These are phyloP conservation scores for Anas flavirostris DNA, from an alignment of 2,797 vertebrate species.

Conservation along the genomic window DNA sequence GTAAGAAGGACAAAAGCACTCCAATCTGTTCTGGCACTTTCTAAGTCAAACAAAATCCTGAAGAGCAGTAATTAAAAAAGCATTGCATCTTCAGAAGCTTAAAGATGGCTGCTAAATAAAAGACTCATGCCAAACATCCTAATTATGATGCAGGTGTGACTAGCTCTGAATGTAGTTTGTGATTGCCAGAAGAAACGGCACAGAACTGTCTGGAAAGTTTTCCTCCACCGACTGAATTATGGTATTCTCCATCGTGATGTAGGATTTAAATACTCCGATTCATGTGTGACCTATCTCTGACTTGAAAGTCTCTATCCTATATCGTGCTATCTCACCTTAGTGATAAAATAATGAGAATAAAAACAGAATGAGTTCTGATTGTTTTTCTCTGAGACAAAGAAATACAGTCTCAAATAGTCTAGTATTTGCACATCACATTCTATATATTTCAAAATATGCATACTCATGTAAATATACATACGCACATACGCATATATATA, in stretches of 20 bases:
- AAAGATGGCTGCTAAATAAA: not conserved
- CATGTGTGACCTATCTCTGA: accelerated
- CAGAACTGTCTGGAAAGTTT: not conserved
- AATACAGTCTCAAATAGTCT: not conserved
- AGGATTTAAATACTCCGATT: not conserved
- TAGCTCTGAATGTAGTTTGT: not conserved
- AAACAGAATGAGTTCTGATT: not conserved
- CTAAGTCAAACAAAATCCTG: not conserved
- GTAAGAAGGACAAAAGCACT: not conserved
- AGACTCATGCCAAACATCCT: not conserved
- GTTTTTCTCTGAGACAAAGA: not conserved
- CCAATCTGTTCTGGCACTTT: not conserved
- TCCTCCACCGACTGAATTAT: not conserved
- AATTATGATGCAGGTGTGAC: not conserved
- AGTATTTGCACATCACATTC: not conserved
- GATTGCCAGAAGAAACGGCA: not conserved
- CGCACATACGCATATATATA: too few relatives aligned
- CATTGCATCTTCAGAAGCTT: not conserved
- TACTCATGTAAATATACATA: too few relatives aligned
- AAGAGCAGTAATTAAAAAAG: not conserved
- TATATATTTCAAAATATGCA: not conserved
- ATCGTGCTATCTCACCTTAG: not conserved
- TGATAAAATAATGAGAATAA: not conserved
- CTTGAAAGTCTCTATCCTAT: not conserved
- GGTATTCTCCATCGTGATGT: not conserved